Base-by-base conservation (phyloP, 2,888 invertebrate genomes). In the Phlogophora meticulosa region DNA sequence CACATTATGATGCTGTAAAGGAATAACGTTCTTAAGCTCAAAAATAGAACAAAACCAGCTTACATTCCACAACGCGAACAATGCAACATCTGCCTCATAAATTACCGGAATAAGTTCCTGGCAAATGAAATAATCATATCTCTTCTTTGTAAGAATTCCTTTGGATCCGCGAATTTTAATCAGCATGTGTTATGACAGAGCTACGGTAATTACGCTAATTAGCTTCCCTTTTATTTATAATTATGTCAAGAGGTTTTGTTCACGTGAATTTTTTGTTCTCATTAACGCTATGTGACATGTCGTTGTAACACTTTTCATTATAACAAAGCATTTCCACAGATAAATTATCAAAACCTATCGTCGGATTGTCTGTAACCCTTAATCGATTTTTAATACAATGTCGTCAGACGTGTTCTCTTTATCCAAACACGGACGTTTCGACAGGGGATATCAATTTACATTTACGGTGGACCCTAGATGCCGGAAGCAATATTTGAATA, bases 151-250 rank as follows among this genome's bases (percentile, higher is more conserved):
- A 68, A 49, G 38, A 40, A 45, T 72, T 70, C 46, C 66, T 73
- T 69, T 63, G 65, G 36, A 66, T 56, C 28, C 55, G 60, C 42
- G 55, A 63, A 75, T 69, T 68, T 64, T 76, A 70, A 75, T 76
- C 62, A 74, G 63, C 68, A 78, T 80, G 72, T 72, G 73, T 76
- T 77, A 65, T 76, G 60, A 63, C 66, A 53, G 56, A 59, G 53
- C 40, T 51, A 53, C 53, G 51, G 62, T 83, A 82, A 84, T 80
- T 82, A 84, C n/a, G 72, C 70, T 84, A 80, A 84, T 83, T 81
- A 82, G 69, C 58, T 66, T 62, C 42, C 59, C 36, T 67, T 73
- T 59, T 59, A 66, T 64, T 73, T 46, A 20, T 67, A 46, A n/a
- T 45, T 7, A 7, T 22, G 38, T 52, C 20, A 57, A 45, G 43